Evolutionary conservation across 2,113 vertebrate genomes (phyloP), one percentile per base, ranked within the genome.

Genomic region (Cyanistes caeruleus): DNA sequence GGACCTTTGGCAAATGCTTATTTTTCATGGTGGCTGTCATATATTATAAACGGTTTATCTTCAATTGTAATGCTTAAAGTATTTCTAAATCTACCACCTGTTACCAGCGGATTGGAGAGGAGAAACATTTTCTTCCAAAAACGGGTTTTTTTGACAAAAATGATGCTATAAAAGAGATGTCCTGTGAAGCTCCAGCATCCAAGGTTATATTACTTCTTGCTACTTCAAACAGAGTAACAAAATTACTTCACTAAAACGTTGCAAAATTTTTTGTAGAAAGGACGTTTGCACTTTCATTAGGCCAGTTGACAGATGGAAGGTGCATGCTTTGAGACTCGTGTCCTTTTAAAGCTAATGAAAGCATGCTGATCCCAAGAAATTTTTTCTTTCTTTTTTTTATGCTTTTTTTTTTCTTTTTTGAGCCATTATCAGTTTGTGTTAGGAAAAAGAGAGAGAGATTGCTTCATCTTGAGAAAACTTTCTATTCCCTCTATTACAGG

Each of bases 281-380:
- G 80, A 60, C 3, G 1, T 92, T 95, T 96, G 73, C 89, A 56
- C 52, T 95, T 93, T 62, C 41, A 72, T 86, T 92, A 81, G 73
- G 53, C 68, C 73, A 81, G 44, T 11, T 92, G 84, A 89, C 85
- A 84, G 68, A 89, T 74, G 68, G 76, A 81, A 84, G 64, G 79
- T 59, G 44, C 83, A 52, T 37, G 69, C 83, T 93, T 95, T 90
- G 52, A 89, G 86, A 59, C 35, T 88, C 0, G 0, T 88, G 72
- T 92, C 72, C 72, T 92, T 96, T 87, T 84, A 67, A 56, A 84
- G 21, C 51, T 93, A 63, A 89, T 93, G 93, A 92, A 92, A 97
- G 27, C 76, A 70, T 95, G 43, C 80, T 75, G 80, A 95, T 58
- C 83, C 46, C 48, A 67, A 63, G 39, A 90, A 33, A 43, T 12